Percentiles rank a stretch among this genome's conserved stretches.
Evolutionary conservation across 2,113 vertebrate genomes (phyloP).

Genomic region (Carassius gibelio): DNA sequence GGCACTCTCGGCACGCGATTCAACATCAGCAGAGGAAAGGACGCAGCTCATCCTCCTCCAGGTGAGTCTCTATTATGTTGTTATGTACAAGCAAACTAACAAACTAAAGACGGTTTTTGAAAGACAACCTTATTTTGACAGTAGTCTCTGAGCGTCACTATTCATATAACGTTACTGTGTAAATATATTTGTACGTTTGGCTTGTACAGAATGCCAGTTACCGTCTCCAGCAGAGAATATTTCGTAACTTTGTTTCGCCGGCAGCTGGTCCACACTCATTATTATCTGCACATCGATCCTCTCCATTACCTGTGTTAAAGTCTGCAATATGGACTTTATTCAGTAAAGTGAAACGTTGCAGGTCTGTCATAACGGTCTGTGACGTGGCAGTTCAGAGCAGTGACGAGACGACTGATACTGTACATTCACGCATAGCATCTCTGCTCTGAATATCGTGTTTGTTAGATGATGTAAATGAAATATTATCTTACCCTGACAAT

Average conservation of each 20-base stretch:
- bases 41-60: conserved; percentile 55
- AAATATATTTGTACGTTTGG: conserved; percentile 12
- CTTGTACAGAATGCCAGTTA: conserved; percentile 1
- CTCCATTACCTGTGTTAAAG: background rate
- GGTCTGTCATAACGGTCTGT: conserved; percentile 65
- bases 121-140: no score
- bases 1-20: conserved; percentile 71
- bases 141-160: background rate
- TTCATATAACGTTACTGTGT: background rate
- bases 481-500: background rate
- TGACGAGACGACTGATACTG: conserved; percentile 9
- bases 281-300: conserved; percentile 25
- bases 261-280: background rate
- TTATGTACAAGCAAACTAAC: background rate
- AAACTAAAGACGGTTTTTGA: background rate
- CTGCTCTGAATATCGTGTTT: no score
- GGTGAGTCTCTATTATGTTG: conserved; percentile 62
- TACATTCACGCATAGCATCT: background rate
- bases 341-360: conserved; percentile 32
- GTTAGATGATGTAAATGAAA: background rate
- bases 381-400: conserved; percentile 75
- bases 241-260: background rate
- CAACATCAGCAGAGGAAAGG: conserved; percentile 41
- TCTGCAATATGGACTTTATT: background rate
- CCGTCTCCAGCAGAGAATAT: conserved; percentile 5